Base-by-base conservation (phyloP, 2,797 vertebrate genomes). In the Coregonus sp. region DNA sequence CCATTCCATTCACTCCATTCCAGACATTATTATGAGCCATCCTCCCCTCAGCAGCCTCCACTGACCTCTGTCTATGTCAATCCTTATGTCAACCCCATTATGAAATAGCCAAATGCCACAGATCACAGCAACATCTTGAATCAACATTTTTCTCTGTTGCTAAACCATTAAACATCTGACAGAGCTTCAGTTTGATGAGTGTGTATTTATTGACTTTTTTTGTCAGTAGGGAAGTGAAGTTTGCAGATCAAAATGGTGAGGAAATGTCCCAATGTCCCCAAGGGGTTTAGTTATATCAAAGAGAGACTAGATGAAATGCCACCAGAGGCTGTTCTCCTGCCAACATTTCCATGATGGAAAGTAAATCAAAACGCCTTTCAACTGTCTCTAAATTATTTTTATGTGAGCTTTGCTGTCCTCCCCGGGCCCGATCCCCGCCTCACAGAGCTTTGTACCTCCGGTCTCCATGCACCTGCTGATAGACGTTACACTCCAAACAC, bases 361-460 rank as follows among this genome's bases (percentile, higher is more conserved):
- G 50, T 72, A 52, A 33, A 72, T 72, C 50, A 54, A 72, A 72
- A 72, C 12, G 25, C 50, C 70, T 72, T 72, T 72, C 70, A 72
- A 72, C 70, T 52, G 70, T 52, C 70, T 72, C 5, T 54, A 54
- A 54, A 72, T 72, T 0, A 33, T 54, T 50, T 72, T 52, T 52
- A 72, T 72, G 25, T 54, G 70, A 52, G 70, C 47, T 12, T 52
- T 51, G 69, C 50, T 72, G 14, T 72, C 14, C 12, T 72, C 37
- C 20, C 70, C 9, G 18, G 5, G 54, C 54, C 54, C 2, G 54
- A 20, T 59, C 18, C 54, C 5, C 18, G 11, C 18, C 54, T 18
- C 54, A 56, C 15, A n/a, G 52, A 56, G 16, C 18, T 56, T 5
- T 56, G 18, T 56, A 56, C 29, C 63, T 1, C 63, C 11, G 14